Evolutionary conservation across 2,888 invertebrate species (phyloP).

Genomic region (Noctua janthe): DNA sequence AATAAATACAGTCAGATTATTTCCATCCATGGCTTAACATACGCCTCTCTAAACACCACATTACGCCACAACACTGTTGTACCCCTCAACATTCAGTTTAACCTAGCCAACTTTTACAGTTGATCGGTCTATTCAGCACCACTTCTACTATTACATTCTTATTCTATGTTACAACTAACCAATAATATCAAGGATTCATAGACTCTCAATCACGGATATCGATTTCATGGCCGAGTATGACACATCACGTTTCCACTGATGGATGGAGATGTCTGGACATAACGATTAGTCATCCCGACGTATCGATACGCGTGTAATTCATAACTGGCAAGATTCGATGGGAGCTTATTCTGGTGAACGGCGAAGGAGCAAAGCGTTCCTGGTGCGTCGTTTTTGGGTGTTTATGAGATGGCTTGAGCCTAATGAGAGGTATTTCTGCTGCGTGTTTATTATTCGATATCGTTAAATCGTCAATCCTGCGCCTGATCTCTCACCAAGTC

Average conservation of each 20-base stretch:
- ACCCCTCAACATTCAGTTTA: not conserved
- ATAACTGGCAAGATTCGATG: conserved; percentile 64
- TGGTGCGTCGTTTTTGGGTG: not conserved
- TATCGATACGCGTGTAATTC: conserved; percentile 72
- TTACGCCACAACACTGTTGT: not conserved
- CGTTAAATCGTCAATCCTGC: not conserved
- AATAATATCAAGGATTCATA: conserved; percentile 75
- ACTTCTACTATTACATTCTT: not conserved
- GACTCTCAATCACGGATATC: conserved; percentile 75
- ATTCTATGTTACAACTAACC: conserved; percentile 34
- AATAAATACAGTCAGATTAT: too few species aligned
- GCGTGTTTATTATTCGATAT: not conserved
- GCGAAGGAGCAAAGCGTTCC: not conserved
- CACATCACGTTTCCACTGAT: conserved; percentile 80
- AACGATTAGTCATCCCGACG: conserved; percentile 80
- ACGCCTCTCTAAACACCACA: too few species aligned
- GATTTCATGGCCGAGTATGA: conserved; percentile 74
- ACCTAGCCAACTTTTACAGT: not conserved
- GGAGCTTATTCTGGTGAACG: conserved; percentile 54
- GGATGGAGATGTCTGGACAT: conserved; percentile 79
- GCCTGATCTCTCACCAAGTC: not conserved
- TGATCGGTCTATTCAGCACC: not conserved
- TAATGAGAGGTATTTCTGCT: not conserved
- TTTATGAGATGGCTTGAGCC: not conserved
- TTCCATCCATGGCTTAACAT: too few species aligned